Percentiles rank a stretch among this genome's conserved stretches.
Conservation (phyloP, 2,113 vertebrate genomes). For the Phalacrocorax carbo region DNA sequence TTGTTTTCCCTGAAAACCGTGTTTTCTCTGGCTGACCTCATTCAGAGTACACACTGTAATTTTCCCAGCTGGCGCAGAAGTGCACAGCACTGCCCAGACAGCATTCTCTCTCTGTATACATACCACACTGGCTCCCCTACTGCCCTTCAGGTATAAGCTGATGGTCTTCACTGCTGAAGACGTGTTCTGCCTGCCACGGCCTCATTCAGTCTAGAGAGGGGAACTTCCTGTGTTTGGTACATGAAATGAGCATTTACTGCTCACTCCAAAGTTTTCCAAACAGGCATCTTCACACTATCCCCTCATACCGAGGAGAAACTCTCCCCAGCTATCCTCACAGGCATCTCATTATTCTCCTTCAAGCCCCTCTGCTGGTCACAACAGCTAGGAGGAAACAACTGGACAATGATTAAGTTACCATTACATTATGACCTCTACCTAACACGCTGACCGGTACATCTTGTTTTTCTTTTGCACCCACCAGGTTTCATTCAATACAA, state of each 20-base stretch:
- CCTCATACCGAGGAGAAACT: not conserved
- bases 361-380: not conserved
- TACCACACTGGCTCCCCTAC: no score
- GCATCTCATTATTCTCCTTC: not conserved
- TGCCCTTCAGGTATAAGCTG: not conserved
- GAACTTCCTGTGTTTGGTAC: not conserved
- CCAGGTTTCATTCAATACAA: not conserved
- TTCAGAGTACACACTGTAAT: not conserved
- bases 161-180: not conserved
- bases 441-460: not conserved
- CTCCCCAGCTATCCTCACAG: not conserved
- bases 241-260: not conserved
- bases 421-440: not conserved
- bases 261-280: not conserved
- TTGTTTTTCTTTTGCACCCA: not conserved
- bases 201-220: not conserved
- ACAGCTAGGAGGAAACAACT: not conserved
- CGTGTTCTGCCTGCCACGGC: not conserved
- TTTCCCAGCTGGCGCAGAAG: not conserved
- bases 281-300: not conserved
- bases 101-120: no score
- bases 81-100: not conserved
- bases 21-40: not conserved
- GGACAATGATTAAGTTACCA: not conserved
- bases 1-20: not conserved